Evolutionary conservation across 2,113 vertebrate species (phyloP).

Genomic region (Thunnus thynnus): DNA sequence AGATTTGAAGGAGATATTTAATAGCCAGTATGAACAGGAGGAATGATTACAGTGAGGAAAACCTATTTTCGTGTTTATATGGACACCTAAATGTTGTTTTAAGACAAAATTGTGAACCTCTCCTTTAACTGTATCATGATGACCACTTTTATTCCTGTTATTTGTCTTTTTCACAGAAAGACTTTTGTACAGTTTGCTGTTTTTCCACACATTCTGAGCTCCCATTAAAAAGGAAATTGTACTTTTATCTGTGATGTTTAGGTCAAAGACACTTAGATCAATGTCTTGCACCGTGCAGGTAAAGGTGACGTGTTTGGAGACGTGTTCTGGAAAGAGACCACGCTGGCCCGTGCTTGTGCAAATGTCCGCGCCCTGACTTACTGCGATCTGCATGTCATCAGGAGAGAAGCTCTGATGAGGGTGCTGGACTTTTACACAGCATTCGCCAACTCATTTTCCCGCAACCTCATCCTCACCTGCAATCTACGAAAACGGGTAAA

Average conservation of each 20-base stretch:
- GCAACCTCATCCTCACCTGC: slow-evolving; percentile 97
- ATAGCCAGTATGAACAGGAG: too few species aligned
- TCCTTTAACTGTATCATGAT: too few species aligned
- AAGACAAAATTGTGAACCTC: too few species aligned
- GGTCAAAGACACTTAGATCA: too few species aligned
- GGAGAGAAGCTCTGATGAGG: slow-evolving; percentile 93
- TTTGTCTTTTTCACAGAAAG: too few species aligned
- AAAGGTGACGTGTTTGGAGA: slow-evolving; percentile 99
- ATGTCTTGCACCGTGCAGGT: slow-evolving; percentile 79
- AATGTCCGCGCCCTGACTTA: slow-evolving; percentile 97
- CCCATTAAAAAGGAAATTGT: too few species aligned
- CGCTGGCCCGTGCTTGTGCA: slow-evolving; percentile 93
- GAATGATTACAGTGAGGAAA: too few species aligned
- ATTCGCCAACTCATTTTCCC: slow-evolving; percentile 96
- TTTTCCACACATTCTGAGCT: too few species aligned
- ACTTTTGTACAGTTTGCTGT: too few species aligned
- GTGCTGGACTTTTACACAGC: slow-evolving; percentile 97
- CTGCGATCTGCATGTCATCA: slow-evolving; percentile 97
- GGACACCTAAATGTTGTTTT: too few species aligned
- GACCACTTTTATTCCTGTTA: neutral
- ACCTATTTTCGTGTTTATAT: too few species aligned
- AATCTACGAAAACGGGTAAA: slow-evolving; percentile 97
- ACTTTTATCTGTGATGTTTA: neutral
- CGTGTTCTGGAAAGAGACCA: slow-evolving; percentile 98
- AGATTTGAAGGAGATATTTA: too few species aligned